Evolutionary conservation across 2,888 invertebrate genomes (phyloP), one percentile per base, ranked within the genome.

Genomic region (Tiliacea citrago): DNA sequence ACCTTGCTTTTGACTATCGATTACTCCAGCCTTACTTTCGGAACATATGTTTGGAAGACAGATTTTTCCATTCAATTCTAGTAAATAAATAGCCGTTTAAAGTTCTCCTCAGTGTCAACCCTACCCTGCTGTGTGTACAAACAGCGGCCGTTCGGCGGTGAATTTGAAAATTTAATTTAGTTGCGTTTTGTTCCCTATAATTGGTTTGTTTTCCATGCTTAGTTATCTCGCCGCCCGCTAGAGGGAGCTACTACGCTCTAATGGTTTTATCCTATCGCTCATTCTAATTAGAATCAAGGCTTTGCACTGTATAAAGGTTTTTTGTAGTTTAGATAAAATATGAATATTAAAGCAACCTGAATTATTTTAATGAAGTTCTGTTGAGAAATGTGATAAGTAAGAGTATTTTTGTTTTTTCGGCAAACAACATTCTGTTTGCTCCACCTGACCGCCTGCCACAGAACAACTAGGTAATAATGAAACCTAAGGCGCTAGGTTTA

Each of bases 141-240:
- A 90, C 90, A 90, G 86, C 86, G 89, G 75, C 88, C 81, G 78
- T 85, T 88, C 86, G 83, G 87, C 85, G 86, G 92, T 86, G 91
- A 93, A 95, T 95, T 95, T 94, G 94, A 93, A 95, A 95, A 96
- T 96, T 94, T 95, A 95, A 96, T 96, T 95, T 95, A 95, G 93
- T 92, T 92, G 90, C 93, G 93, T 93, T 95, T 95, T 96, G 95
- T 95, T 92, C 93, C 84, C 92, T 83, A 91, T 96, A 95, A 96
- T 96, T 96, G 96, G 96, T 96, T 96, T 95, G 95, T 96, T 95
- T 93, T 93, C 92, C 89, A 89, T 90, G 93, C 92, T 93, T 94
- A 93, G 94, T 93, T 92, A 93, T 86, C 91, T 90, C 77, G 79
- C 67, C 79, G 71, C 65, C 63, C 72, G 83, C 70, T 63, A 83